Evolutionary conservation across 2,888 invertebrate genomes (phyloP).

Genomic region (Gymnocheta viridis): DNA sequence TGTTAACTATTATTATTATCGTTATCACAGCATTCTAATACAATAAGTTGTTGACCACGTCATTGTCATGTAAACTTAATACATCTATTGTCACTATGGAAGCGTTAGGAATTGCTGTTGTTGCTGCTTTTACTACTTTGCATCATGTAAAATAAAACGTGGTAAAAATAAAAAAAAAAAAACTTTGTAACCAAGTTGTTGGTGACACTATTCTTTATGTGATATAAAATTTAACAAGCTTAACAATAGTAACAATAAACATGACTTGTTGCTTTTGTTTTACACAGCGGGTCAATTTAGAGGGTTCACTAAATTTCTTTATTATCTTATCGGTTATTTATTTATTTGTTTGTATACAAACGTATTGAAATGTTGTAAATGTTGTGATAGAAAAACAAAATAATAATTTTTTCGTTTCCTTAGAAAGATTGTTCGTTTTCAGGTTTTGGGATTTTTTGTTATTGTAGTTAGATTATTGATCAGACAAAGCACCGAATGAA

Average conservation of each 20-base stretch:
- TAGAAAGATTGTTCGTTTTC: too few species aligned
- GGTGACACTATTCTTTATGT: neutral
- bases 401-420: too few species aligned
- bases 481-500: too few species aligned
- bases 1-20: constrained; percentile 48
- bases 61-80: constrained; percentile 33
- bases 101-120: neutral
- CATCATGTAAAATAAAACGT: neutral
- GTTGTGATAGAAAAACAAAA: too few species aligned
- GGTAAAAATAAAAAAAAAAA: too few species aligned
- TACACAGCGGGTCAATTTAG: neutral
- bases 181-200: neutral
- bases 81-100: constrained; percentile 14
- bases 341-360: neutral
- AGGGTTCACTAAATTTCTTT: neutral
- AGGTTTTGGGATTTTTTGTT: too few species aligned
- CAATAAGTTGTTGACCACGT: neutral
- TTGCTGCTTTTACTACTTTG: neutral
- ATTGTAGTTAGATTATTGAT: too few species aligned
- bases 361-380: too few species aligned
- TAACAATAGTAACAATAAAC: neutral
- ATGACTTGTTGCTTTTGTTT: constrained; percentile 1
- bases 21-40: neutral
- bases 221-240: neutral
- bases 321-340: neutral